A percentile compares a stretch with the other conserved stretches of the same genome.
Conservation (phyloP, 2,797 vertebrate genomes). For the Fistularia commersonii region DNA sequence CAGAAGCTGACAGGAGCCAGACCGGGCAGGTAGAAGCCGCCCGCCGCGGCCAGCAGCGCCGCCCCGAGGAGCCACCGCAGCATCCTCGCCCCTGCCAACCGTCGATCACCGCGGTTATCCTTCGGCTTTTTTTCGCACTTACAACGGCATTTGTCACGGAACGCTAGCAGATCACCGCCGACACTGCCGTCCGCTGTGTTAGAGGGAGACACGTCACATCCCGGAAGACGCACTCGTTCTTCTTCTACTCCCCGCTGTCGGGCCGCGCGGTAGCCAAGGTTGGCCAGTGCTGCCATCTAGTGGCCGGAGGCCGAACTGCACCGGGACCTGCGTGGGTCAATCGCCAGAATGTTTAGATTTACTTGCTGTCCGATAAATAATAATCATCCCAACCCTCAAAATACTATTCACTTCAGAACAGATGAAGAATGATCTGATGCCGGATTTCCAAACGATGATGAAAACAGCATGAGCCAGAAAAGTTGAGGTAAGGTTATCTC, state of each 20-base stretch:
- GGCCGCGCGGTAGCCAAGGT: neutral
- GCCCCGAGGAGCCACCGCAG: slow-evolving; percentile 30
- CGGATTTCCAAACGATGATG: too few relatives aligned
- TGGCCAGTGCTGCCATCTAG: too few relatives aligned
- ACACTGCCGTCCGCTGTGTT: slow-evolving; percentile 18
- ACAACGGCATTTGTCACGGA: neutral
- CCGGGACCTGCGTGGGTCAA: too few relatives aligned
- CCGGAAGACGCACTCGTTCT: slow-evolving; percentile 21
- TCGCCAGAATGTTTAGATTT: too few relatives aligned
- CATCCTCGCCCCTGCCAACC: slow-evolving; percentile 11
- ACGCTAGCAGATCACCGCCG: neutral
- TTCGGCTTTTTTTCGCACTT: neutral
- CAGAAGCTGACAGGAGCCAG: slow-evolving; percentile 91
- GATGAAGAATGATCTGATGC: too few relatives aligned
- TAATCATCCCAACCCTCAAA: too few relatives aligned
- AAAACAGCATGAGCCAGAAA: too few relatives aligned
- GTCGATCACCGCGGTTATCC: too few relatives aligned
- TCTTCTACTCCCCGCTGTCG: neutral
- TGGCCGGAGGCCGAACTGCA: too few relatives aligned
- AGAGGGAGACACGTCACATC: slow-evolving; percentile 58
- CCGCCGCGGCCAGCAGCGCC: slow-evolving; percentile 39
- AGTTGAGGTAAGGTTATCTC: too few relatives aligned
- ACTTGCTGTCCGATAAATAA: too few relatives aligned
- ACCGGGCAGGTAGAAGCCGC: slow-evolving; percentile 86
- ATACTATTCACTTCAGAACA: too few relatives aligned